phyloP scores from a whole-genome alignment of 2,797 vertebrate genomes.

The Pogonophryne albipinna region DNA sequence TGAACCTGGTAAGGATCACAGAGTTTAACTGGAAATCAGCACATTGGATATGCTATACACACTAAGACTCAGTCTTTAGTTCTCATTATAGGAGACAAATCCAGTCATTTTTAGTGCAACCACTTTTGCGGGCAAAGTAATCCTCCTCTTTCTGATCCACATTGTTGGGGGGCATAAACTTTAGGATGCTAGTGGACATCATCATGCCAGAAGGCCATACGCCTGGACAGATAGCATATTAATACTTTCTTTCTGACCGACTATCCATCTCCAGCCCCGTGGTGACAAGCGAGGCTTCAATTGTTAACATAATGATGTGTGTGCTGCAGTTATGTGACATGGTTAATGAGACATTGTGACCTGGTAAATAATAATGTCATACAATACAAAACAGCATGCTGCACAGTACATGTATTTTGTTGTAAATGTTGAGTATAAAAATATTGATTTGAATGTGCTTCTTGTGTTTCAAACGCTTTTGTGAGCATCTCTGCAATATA shows the following conservation, averaged over 20 bases:
- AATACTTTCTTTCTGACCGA: slow-evolving; percentile 49
- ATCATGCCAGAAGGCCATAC: slow-evolving; percentile 24
- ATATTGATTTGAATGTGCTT: background rate
- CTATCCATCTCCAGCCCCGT: slow-evolving; percentile 54
- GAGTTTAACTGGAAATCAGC: background rate
- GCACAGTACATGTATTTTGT: background rate
- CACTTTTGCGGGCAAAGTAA: slow-evolving; percentile 16
- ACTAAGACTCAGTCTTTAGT: slow-evolving; percentile 30
- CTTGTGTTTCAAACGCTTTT: background rate
- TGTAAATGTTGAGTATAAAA: background rate
- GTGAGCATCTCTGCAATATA: background rate
- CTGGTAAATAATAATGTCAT: slow-evolving; percentile 59
- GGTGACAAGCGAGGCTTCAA: slow-evolving; percentile 53
- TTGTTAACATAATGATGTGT: slow-evolving; percentile 71
- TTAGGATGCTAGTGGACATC: slow-evolving; percentile 25
- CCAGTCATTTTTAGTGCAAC: slow-evolving; percentile 27
- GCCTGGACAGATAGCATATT: slow-evolving; percentile 61
- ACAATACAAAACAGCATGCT: background rate
- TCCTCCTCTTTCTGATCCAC: slow-evolving; percentile 32
- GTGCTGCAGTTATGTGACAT: slow-evolving; percentile 33
- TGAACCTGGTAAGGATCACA: slow-evolving; percentile 5
- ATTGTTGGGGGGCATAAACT: slow-evolving; percentile 28
- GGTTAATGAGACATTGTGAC: slow-evolving; percentile 48
- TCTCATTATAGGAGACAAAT: slow-evolving; percentile 37
- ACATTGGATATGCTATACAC: background rate